phyloP scores from a whole-genome alignment of 2,888 invertebrate species.

The Morpho helenor region DNA sequence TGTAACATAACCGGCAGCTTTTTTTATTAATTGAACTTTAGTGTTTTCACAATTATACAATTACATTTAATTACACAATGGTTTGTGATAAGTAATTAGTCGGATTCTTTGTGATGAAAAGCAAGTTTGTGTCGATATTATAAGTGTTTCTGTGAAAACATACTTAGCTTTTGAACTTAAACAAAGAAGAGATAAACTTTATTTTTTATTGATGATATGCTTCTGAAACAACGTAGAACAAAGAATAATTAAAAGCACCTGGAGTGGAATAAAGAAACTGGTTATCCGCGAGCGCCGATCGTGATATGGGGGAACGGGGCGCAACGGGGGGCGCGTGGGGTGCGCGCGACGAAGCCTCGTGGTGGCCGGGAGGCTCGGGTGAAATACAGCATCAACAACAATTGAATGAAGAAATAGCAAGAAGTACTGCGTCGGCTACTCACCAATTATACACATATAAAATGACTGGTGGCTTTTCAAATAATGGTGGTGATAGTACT shows the following conservation, averaged over 20 bases:
- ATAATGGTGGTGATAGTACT: slow-evolving; percentile 82
- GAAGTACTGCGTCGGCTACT: slow-evolving; percentile 68
- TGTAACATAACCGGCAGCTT: slow-evolving; percentile 71
- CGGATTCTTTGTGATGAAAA: slow-evolving; percentile 64
- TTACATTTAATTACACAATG: slow-evolving; percentile 36
- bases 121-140: slow-evolving; percentile 41
- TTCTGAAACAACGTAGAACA: slow-evolving; percentile 43
- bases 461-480: slow-evolving; percentile 90
- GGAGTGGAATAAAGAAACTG: slow-evolving; percentile 64
- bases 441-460: slow-evolving; percentile 91
- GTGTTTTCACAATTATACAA: slow-evolving; percentile 39
- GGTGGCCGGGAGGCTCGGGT: slow-evolving; percentile 74
- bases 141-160: slow-evolving; percentile 35
- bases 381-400: slow-evolving; percentile 75
- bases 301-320: slow-evolving; percentile 75
- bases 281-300: slow-evolving; percentile 62
- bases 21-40: slow-evolving; percentile 44
- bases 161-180: slow-evolving; percentile 12
- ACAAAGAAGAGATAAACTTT: slow-evolving; percentile 20
- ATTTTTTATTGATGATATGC: slow-evolving; percentile 48
- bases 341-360: slow-evolving; percentile 79
- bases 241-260: slow-evolving; percentile 44
- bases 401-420: slow-evolving; percentile 69
- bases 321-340: slow-evolving; percentile 79
- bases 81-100: slow-evolving; percentile 46